Conservation (phyloP, 2,113 vertebrate genomes). For the Ovibos moschatus region DNA sequence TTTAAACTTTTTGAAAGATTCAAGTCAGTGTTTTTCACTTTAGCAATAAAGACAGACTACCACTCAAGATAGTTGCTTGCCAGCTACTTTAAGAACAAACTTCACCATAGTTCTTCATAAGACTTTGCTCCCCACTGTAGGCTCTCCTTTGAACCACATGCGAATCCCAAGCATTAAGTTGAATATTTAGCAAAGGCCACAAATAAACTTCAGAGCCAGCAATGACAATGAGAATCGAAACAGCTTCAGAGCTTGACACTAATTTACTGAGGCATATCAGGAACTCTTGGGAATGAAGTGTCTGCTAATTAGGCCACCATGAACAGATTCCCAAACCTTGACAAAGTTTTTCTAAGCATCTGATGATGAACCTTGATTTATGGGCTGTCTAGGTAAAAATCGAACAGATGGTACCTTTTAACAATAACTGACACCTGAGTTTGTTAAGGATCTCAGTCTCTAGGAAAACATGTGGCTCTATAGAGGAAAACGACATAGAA, state of each 20-base stretch:
- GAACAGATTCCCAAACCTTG: slow-evolving; percentile 20
- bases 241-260: background rate
- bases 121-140: background rate
- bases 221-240: background rate
- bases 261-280: slow-evolving; percentile 10
- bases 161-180: background rate
- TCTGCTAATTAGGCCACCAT: slow-evolving; percentile 49
- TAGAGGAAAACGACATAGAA: background rate
- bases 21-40: background rate
- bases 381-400: slow-evolving; percentile 28
- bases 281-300: slow-evolving; percentile 29
- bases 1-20: background rate
- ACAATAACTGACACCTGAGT: slow-evolving; percentile 36
- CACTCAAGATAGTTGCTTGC: background rate
- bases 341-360: slow-evolving; percentile 35
- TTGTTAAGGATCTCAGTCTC: slow-evolving; percentile 21
- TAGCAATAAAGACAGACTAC: background rate
- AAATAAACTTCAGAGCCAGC: background rate
- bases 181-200: background rate
- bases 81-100: background rate
- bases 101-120: background rate
- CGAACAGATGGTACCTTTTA: slow-evolving; percentile 61
- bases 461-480: background rate
- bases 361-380: slow-evolving; percentile 60
- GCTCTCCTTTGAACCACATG: background rate